Evolutionary conservation across 2,888 invertebrate species (phyloP), one percentile per base, ranked within the genome.

Genomic region (Sesia bembeciformis): DNA sequence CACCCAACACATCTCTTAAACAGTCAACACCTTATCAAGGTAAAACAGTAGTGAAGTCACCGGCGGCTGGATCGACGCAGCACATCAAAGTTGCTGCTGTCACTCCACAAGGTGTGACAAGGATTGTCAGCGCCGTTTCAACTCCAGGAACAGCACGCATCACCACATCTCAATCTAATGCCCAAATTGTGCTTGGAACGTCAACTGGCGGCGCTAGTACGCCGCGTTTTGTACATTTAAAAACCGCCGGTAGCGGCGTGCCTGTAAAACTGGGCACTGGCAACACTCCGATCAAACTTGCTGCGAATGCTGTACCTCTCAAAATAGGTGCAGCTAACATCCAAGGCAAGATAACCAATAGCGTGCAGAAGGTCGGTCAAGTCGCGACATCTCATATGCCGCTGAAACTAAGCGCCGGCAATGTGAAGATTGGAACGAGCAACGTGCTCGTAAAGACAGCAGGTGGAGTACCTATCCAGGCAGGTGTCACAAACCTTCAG

Each of bases 381-480:
- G 0, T 62, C 74, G 76, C 3, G n/a, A 63, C 72, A 0, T 61
- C 74, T 5, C 76, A 75, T 51, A 67, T 85, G 40, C 87, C 88
- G 0, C 69, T 90, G 4, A 90, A 90, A 61, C 66, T 90, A 1
- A 78, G 86, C n/a, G 70, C 82, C 1, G 82, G 88, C 38, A 89
- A 87, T 58, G 84, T 90, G 4, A 90, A 90, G 65, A 85, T 90
- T 7, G 84, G 86, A 50, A 78, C 87, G 0, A 81, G 89, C 60
- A 89, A 89, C 62, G 85, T 90, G 23, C 71, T 88, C 1, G 84
- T 90, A 3, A 90, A 90, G 62, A 81, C 86, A 0, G 80, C 86
- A 7, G 78, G 84, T 1, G 87, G 88, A 4, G 64, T 83, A 56
- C 81, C 84, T 1, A 74, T 84, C 40, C 85, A 84, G 56, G 74